Evolutionary conservation across 2,888 invertebrate genomes (phyloP).

Genomic region (Tachina lurida): DNA sequence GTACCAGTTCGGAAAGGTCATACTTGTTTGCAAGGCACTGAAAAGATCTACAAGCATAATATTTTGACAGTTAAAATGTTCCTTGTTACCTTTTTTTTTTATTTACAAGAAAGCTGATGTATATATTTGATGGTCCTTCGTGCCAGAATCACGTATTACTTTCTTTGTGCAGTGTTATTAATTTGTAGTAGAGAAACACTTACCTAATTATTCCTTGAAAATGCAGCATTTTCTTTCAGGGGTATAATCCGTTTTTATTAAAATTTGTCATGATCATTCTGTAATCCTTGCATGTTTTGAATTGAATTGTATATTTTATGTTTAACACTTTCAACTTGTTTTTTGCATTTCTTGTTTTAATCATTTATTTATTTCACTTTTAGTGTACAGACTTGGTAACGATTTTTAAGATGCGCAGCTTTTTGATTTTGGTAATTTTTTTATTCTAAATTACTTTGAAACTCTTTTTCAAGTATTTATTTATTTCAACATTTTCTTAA

Average conservation of each 20-base stretch:
- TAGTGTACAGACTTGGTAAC: conserved; percentile 43
- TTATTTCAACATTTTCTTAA: not conserved
- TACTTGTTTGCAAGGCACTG: too few species aligned
- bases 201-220: conserved; percentile 71
- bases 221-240: conserved; percentile 69
- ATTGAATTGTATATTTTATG: not conserved
- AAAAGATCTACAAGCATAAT: too few species aligned
- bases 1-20: too few species aligned
- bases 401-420: conserved; percentile 73
- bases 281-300: conserved; percentile 40
- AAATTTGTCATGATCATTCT: conserved; percentile 49
- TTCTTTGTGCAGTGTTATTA: too few species aligned
- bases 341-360: not conserved
- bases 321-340: not conserved
- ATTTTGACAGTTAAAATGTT: too few species aligned
- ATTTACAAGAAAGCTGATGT: too few species aligned
- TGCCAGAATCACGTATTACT: too few species aligned
- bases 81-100: too few species aligned
- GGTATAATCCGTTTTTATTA: conserved; percentile 67
- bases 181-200: conserved; percentile 45
- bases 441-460: not conserved
- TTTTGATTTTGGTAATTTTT: conserved; percentile 30
- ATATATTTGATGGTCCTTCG: too few species aligned
- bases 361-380: conserved; percentile 36
- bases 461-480: conserved; percentile 2